These are phyloP conservation scores for Dunckerocampus dactyliophorus DNA, from an alignment of 2,113 vertebrate genomes.

Conservation along the genomic window DNA sequence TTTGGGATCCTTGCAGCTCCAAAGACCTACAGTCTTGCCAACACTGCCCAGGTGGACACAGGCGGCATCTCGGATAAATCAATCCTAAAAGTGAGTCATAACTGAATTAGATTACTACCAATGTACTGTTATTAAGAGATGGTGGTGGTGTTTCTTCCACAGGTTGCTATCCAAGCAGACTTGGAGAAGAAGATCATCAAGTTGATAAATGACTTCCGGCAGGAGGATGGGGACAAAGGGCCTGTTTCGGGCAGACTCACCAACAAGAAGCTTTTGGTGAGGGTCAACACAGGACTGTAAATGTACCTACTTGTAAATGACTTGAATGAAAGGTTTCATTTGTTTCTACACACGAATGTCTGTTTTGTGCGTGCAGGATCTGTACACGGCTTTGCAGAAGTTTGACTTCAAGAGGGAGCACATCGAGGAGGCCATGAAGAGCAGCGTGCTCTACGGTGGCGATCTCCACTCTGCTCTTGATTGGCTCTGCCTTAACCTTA, in stretches of 20 bases:
- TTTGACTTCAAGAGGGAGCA: conserved; percentile 91
- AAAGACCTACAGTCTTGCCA: conserved; percentile 88
- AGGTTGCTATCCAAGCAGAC: conserved; percentile 87
- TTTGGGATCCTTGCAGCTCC: conserved; percentile 73
- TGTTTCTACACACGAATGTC: no score
- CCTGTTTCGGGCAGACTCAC: conserved; percentile 90
- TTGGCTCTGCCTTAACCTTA: conserved; percentile 96
- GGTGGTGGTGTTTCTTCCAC: neutral
- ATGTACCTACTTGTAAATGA: no score
- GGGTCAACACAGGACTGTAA: neutral
- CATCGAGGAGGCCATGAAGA: conserved; percentile 97
- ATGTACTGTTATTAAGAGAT: neutral
- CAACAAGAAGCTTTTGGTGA: conserved; percentile 90
- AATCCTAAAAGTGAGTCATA: conserved; percentile 80
- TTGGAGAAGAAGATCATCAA: conserved; percentile 91
- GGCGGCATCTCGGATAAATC: conserved; percentile 82
- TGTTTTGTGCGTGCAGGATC: conserved; percentile 73
- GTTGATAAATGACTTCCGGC: conserved; percentile 89
- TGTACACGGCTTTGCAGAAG: conserved; percentile 89
- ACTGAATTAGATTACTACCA: neutral
- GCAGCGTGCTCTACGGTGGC: conserved; percentile 87
- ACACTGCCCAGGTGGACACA: conserved; percentile 76
- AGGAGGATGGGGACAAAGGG: conserved; percentile 80
- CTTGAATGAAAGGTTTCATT: no score
- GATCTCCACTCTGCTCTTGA: conserved; percentile 97